Conservation (phyloP, 2,797 vertebrate species). For the Furcifer pardalis region DNA sequence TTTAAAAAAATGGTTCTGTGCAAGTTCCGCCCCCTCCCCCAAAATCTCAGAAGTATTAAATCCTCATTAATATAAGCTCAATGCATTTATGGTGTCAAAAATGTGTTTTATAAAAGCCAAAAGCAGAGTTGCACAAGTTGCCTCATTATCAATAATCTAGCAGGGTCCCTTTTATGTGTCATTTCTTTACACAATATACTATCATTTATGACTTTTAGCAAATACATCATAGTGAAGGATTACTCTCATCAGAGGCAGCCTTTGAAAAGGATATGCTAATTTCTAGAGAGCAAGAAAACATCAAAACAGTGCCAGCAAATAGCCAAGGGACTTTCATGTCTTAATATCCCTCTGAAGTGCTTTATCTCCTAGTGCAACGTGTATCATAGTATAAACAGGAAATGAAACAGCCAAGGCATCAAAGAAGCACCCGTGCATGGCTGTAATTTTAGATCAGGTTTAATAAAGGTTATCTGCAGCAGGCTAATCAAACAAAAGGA, state of each 20-base stretch:
- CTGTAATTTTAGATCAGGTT: slow-evolving; percentile 92
- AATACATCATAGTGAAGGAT: slow-evolving; percentile 89
- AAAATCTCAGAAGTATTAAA: slow-evolving; percentile 76
- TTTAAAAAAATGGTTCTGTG: slow-evolving; percentile 70
- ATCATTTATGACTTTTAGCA: slow-evolving; percentile 92
- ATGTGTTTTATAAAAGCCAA: slow-evolving; percentile 78
- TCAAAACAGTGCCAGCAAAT: slow-evolving; percentile 96
- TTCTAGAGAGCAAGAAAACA: slow-evolving; percentile 95
- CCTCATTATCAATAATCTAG: slow-evolving; percentile 90
- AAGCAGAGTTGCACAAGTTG: slow-evolving; percentile 80
- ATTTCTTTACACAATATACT: slow-evolving; percentile 86
- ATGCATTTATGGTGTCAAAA: slow-evolving; percentile 79
- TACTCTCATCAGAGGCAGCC: slow-evolving; percentile 86
- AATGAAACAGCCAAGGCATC: slow-evolving; percentile 86
- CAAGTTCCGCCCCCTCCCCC: slow-evolving; percentile 36
- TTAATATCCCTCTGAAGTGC: slow-evolving; percentile 93
- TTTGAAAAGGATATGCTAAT: slow-evolving; percentile 98
- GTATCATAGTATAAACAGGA: slow-evolving; percentile 91
- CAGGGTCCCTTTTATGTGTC: slow-evolving; percentile 90
- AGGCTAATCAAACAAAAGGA: slow-evolving; percentile 90
- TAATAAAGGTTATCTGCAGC: slow-evolving; percentile 95
- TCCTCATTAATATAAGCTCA: slow-evolving; percentile 79
- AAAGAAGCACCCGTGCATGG: slow-evolving; percentile 83
- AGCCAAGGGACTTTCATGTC: slow-evolving; percentile 95
- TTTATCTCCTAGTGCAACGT: slow-evolving; percentile 93